Evolutionary conservation across 2,888 invertebrate genomes (phyloP), one percentile per base, ranked within the genome.

Genomic region (Pycnomerus fuliginosus): DNA sequence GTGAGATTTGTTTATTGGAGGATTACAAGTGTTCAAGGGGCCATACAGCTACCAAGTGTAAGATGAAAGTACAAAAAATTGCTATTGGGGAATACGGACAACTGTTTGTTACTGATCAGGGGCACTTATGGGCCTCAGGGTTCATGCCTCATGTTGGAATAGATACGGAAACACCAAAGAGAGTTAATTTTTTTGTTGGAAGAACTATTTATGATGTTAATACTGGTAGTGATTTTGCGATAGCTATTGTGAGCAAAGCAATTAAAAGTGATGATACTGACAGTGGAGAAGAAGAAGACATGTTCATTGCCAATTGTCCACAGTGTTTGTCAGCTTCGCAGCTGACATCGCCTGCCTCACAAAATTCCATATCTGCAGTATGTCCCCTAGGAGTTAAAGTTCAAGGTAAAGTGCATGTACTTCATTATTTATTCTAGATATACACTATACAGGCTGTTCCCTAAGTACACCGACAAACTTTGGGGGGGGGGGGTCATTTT

Each of bases 171-270:
- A 77, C 73, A 57, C 83, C 85, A 49, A 80, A 78, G 51, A 82
- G 79, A 69, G 80, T 86, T 31, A 75, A 74, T 48, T 85, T 84
- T 70, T 85, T 87, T 58, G 80, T 83, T 59, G 83, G 82, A 3
- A 74, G 84, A 55, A 78, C 78, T 46, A 80, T 90, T 13, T 77
- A 83, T 33, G 80, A 83, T 64, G 78, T 88, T 28, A 81, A 81
- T 4, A 84, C 90, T 41, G 92, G 92, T 3, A 77, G 78, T 44
- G 83, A 87, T 62, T 91, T 84, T 76, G 90, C 84, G 64, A 84
- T 85, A 61, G 83, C 82, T 32, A 78, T 87, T 58, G 80, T 81
- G n/a, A 77, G 80, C 49, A 84, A 82, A 66, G 67, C 77, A 70
- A 54, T 64, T 64, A 43, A 53, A 57, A 41, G 66, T 37, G 61